These are phyloP conservation scores for Rhopilema esculentum DNA, from an alignment of 30 jellyfish, hydroid and myxozoan species.

Conservation along the genomic window DNA sequence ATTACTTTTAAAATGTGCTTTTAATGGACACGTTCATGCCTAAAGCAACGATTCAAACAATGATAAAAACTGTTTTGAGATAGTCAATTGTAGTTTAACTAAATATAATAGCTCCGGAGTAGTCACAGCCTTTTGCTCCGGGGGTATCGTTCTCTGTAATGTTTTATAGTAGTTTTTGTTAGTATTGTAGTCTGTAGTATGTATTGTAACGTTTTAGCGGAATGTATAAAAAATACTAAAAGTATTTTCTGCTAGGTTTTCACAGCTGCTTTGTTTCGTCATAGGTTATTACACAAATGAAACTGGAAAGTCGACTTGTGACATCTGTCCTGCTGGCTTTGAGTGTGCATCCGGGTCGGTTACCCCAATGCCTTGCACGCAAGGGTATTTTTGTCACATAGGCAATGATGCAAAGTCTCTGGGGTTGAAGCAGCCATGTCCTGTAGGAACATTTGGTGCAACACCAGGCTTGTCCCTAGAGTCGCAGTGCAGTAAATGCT, in stretches of 20 bases:
- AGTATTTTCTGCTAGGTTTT: background rate
- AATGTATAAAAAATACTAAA: background rate
- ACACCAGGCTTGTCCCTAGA: slow-evolving; percentile 53
- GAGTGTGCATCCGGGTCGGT: slow-evolving; percentile 82
- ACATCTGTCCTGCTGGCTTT: slow-evolving; percentile 95
- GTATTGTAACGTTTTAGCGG: background rate
- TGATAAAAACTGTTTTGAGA: no score
- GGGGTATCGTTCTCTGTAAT: slow-evolving; percentile 2
- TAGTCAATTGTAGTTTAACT: no score
- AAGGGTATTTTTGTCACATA: slow-evolving; percentile 92
- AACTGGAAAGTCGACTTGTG: slow-evolving; percentile 78
- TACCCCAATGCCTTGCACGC: slow-evolving; percentile 85
- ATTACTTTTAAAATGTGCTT: no score
- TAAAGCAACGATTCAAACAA: no score
- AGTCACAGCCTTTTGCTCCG: no score
- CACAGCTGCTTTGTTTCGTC: background rate
- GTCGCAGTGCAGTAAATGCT: slow-evolving; percentile 85
- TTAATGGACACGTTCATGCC: no score
- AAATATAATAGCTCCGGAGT: no score
- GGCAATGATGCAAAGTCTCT: slow-evolving; percentile 72
- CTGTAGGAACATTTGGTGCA: slow-evolving; percentile 92
- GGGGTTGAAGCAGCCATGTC: slow-evolving; percentile 87
- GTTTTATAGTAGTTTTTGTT: background rate
- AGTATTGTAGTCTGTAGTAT: background rate
- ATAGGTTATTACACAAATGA: slow-evolving; percentile 82